Percentiles rank a stretch among this genome's conserved stretches.
Conservation (phyloP, 2,113 vertebrate species). For the Ctenomys sociabilis region DNA sequence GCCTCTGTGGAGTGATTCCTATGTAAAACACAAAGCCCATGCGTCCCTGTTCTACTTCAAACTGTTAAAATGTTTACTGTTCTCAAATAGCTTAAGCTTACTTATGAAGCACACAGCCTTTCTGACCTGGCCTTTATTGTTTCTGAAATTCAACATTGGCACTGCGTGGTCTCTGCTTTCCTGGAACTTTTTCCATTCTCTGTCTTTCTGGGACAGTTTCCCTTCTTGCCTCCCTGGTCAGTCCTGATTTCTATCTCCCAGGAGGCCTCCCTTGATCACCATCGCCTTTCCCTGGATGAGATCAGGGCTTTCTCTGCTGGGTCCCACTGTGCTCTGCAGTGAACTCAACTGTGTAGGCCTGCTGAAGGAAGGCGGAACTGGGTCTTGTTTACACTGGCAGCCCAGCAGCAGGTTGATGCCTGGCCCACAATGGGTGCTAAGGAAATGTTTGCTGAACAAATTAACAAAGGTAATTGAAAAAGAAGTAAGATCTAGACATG, state of each 20-base stretch:
- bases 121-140: not conserved
- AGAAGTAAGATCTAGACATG: not conserved
- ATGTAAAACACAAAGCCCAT: not conserved
- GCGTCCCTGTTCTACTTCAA: not conserved
- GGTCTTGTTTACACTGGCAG: not conserved
- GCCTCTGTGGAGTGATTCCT: not conserved
- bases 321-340: not conserved
- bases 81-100: slow-evolving; percentile 29
- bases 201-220: not conserved
- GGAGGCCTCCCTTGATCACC: not conserved
- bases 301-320: not conserved
- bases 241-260: not conserved
- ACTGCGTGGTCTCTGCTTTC: not conserved
- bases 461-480: not conserved
- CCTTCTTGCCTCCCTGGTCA: not conserved
- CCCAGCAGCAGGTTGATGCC: not conserved
- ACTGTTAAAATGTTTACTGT: not conserved
- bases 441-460: slow-evolving; percentile 31
- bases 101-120: not conserved
- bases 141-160: not conserved
- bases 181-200: not conserved
- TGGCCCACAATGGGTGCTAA: not conserved
- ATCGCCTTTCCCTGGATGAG: not conserved
- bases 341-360: not conserved
- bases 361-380: not conserved